Conservation (phyloP, 53 echinoderm and acorn worm genomes). For the Echinarachnius parma region DNA sequence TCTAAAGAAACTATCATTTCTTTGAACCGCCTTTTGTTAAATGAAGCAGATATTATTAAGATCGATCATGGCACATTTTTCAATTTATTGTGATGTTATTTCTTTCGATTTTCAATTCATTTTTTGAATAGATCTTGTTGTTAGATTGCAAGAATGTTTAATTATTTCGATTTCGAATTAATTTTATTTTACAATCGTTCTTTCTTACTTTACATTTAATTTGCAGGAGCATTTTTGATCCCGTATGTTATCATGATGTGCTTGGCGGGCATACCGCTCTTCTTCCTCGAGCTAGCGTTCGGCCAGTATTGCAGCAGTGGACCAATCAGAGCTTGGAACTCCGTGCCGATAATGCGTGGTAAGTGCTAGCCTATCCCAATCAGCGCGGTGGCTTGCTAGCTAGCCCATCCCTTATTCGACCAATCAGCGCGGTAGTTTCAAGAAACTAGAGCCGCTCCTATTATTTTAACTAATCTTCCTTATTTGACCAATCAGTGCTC, state of each 20-base stretch:
- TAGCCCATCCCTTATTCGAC: too few species aligned
- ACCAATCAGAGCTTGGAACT: constrained; percentile 83
- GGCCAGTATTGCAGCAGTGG: constrained; percentile 94
- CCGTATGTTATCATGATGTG: constrained; percentile 81
- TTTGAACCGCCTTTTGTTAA: too few species aligned
- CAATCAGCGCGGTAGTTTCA: constrained; percentile 19
- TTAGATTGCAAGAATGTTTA: neutral
- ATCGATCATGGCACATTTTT: too few species aligned
- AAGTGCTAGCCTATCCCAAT: constrained; percentile 24
- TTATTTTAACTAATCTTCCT: too few species aligned
- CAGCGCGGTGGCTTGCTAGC: constrained; percentile 6
- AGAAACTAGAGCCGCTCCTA: too few species aligned
- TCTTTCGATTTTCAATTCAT: too few species aligned
- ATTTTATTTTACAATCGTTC: neutral
- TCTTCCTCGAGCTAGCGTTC: constrained; percentile 86
- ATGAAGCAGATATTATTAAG: too few species aligned
- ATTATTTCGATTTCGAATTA: neutral
- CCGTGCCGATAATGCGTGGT: constrained; percentile 90
- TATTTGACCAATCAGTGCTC: neutral
- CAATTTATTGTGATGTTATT: too few species aligned
- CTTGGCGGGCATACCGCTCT: constrained; percentile 84
- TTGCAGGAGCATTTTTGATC: constrained; percentile 88
- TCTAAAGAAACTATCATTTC: too few species aligned
- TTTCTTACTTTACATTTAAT: constrained; percentile 22
- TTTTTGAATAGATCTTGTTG: too few species aligned